Evolutionary conservation across 1,140 invertebrate genomes (phyloP).

Genomic region (Adelges cooleyi): DNA sequence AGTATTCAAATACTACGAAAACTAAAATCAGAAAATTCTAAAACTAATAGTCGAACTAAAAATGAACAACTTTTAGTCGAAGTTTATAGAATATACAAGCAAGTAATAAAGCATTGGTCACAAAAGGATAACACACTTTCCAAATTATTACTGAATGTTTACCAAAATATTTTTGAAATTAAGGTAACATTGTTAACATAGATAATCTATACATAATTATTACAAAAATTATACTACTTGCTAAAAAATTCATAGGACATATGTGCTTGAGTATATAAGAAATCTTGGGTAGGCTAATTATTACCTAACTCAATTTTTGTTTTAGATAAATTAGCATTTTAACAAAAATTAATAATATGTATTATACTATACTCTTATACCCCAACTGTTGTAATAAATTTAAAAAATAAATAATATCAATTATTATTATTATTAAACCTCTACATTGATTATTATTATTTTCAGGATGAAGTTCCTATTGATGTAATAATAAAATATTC

Average conservation of each 20-base stretch:
- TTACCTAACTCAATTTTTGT: too few relatives aligned
- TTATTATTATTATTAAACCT: too few relatives aligned
- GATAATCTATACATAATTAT: too few relatives aligned
- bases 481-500: conserved; percentile 7
- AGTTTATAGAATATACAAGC: conserved; percentile 32
- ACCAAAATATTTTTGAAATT: conserved; percentile 2
- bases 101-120: conserved; percentile 28
- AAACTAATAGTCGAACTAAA: conserved; percentile 20
- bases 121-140: conserved; percentile 26
- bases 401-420: too few relatives aligned
- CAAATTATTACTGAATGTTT: not conserved
- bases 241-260: too few relatives aligned
- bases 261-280: too few relatives aligned
- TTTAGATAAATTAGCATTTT: too few relatives aligned
- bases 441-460: too few relatives aligned
- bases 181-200: not conserved
- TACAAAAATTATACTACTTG: not conserved
- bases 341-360: too few relatives aligned
- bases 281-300: too few relatives aligned
- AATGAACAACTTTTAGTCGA: conserved; percentile 32
- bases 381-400: too few relatives aligned
- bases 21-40: conserved; percentile 35
- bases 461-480: not conserved
- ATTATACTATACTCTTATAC: too few relatives aligned
- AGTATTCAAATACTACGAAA: conserved; percentile 49